Conservation (phyloP, 1,140 invertebrate genomes). For the Zelostemma sp. region DNA sequence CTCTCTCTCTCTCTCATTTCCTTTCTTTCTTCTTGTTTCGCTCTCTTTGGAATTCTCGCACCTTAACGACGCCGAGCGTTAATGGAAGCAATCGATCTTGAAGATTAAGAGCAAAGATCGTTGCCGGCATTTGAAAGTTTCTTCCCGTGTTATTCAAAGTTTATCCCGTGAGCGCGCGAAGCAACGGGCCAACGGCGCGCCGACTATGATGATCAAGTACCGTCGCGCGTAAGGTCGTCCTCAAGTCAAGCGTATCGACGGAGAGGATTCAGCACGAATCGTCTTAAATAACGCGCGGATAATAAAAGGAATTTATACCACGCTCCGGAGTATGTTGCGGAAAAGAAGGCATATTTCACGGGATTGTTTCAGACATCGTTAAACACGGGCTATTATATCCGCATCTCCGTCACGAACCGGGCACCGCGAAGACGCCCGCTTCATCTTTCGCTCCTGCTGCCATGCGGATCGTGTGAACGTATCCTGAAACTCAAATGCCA, state of each 20-base stretch:
- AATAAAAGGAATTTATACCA: constrained; percentile 49
- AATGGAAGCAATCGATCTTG: constrained; percentile 31
- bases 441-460: constrained; percentile 26
- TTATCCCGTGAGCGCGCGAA: no score
- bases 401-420: constrained; percentile 41
- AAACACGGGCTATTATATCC: constrained; percentile 43
- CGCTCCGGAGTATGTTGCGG: constrained; percentile 24
- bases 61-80: constrained; percentile 20
- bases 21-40: constrained; percentile 24
- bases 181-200: no score
- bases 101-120: neutral
- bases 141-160: no score
- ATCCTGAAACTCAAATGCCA: no score
- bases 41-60: neutral
- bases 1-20: no score
- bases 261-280: constrained; percentile 25
- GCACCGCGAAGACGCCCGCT: constrained; percentile 7
- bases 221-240: constrained; percentile 39
- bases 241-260: constrained; percentile 44
- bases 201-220: constrained; percentile 36
- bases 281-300: constrained; percentile 41
- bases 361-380: constrained; percentile 46
- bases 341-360: constrained; percentile 46
- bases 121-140: neutral
- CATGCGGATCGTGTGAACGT: constrained; percentile 26